phyloP scores from a whole-genome alignment of 2,888 invertebrate species.

The Macrophya alboannulata region DNA sequence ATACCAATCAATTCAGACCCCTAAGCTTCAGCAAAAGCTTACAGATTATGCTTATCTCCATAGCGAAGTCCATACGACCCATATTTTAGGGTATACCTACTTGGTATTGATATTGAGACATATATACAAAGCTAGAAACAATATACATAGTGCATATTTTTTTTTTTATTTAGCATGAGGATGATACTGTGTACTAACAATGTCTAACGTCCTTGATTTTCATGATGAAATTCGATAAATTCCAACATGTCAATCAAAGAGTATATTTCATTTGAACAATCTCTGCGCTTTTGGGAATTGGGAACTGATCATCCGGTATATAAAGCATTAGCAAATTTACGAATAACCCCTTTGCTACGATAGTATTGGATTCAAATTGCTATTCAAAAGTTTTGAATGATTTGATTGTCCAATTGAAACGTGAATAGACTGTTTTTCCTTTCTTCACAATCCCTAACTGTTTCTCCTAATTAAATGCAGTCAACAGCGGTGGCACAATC shows the following conservation, averaged over 20 bases:
- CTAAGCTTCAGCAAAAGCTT: conserved; percentile 40
- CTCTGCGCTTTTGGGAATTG: neutral
- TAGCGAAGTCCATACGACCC: neutral
- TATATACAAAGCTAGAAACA: neutral
- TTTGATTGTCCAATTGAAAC: conserved; percentile 19
- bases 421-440: conserved; percentile 58
- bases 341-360: neutral
- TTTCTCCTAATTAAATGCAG: conserved; percentile 70
- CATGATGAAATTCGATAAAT: neutral
- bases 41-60: neutral
- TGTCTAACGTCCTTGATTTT: neutral
- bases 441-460: conserved; percentile 58
- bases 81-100: neutral
- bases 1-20: neutral
- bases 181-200: conserved; percentile 12
- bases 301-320: neutral
- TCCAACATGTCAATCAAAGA: neutral
- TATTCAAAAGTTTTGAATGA: neutral
- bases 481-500: conserved; percentile 71
- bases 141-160: neutral
- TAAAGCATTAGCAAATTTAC: neutral
- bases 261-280: conserved; percentile 11
- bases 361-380: neutral
- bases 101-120: neutral
- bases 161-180: neutral